Evolutionary conservation across 1,140 invertebrate species (phyloP), one percentile per base, ranked within the genome.

Genomic region (Drosophila truncata): DNA sequence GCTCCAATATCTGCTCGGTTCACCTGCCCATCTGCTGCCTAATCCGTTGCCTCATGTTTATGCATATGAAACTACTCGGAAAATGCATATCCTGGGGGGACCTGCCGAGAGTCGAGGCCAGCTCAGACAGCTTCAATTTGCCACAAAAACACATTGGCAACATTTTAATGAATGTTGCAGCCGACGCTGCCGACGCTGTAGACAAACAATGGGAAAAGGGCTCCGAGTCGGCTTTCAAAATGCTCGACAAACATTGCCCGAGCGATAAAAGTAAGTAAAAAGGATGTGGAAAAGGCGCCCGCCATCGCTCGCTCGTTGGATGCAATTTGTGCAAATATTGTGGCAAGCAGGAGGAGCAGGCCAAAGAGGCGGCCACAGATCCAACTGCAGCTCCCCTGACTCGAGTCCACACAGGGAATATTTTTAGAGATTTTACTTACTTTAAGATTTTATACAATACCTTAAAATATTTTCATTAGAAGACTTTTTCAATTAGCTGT

Each of bases 61-160:
- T 77, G 74, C 78, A 86, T 75, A 82, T 73, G 82, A 55, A 84
- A 78, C 69, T 63, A 69, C 79, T 79, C 61, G 69, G 64, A 66
- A 70, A 82, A 82, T 79, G 83, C 78, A 82, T 79, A 79, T 67
- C 58, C 74, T 65, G 79, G 69, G 25, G 33, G 33, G 49, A 9
- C 14, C 50, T 35, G 58, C 16, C 14, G 57, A 39, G 54, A 54
- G 66, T 41, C 13, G 50, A 47, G 52, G 52, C 69, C 66, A 18
- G 47, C 25, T 71, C 52, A 72, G 69, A 79, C 85, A 88, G 84
- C 85, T 84, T 88, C 84, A 88, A 88, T 88, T 88, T 88, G 84
- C 84, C 84, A 90, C 84, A 88, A 88, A 88, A 88, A 88, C 85
- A 90, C 84, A 88, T 88, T 88, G 85, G 84, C 77, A 88, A 88